phyloP scores from a whole-genome alignment of 2,888 invertebrate species.

The Sinhomidia bicolor region DNA sequence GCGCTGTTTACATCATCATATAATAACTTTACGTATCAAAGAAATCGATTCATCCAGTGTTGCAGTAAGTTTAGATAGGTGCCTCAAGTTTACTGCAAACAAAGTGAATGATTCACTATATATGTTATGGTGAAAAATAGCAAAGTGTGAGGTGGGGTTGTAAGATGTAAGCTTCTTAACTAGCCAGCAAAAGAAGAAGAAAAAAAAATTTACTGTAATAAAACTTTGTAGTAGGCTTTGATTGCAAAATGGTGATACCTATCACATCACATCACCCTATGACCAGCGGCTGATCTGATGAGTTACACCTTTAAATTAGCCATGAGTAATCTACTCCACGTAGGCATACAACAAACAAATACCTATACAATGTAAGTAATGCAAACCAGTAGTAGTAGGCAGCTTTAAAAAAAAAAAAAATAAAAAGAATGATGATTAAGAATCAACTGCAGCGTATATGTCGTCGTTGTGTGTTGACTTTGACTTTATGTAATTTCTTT shows the following conservation, averaged over 20 bases:
- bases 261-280: background rate
- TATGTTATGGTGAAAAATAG: background rate
- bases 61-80: background rate
- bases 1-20: too few relatives aligned
- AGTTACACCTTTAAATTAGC: background rate
- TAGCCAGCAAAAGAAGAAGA: too few relatives aligned
- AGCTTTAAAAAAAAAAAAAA: too few relatives aligned
- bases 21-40: background rate
- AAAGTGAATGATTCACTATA: background rate
- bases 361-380: too few relatives aligned
- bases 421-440: background rate
- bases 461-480: background rate
- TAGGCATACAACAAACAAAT: too few relatives aligned
- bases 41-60: background rate
- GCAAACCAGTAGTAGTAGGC: background rate
- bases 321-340: slow-evolving; percentile 12
- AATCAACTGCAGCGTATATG: background rate
- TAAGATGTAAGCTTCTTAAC: too few relatives aligned
- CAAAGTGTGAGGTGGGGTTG: background rate
- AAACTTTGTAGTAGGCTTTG: background rate
- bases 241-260: background rate
- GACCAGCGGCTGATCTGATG: background rate
- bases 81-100: background rate
- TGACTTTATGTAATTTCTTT: background rate
- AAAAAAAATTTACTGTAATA: too few relatives aligned